These are phyloP conservation scores for Lycocorax pyrrhopterus DNA, from an alignment of 2,113 vertebrate species.

Conservation along the genomic window DNA sequence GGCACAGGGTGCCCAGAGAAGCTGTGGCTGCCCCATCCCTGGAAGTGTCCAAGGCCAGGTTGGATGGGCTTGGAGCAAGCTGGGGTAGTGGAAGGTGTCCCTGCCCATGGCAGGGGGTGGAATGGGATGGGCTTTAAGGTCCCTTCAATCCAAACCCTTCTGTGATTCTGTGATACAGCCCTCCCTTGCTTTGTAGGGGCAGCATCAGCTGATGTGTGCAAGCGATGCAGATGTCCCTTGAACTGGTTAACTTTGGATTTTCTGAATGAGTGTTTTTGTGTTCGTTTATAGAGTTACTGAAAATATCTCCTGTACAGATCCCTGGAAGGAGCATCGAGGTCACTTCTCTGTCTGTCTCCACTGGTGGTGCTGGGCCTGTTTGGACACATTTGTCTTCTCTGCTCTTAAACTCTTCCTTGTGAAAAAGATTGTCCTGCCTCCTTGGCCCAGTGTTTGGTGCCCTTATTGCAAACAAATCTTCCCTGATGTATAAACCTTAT, in stretches of 20 bases:
- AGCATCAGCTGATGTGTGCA: background rate
- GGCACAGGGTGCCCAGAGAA: background rate
- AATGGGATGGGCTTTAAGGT: background rate
- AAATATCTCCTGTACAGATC: rapidly evolving
- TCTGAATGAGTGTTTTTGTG: background rate
- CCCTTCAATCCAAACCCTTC: background rate
- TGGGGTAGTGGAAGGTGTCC: background rate
- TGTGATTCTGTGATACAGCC: background rate
- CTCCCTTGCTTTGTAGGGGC: background rate
- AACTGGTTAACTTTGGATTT: background rate
- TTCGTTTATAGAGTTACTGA: background rate
- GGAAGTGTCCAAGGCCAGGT: rapidly evolving
- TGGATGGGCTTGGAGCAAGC: rapidly evolving
- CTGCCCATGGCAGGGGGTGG: background rate
- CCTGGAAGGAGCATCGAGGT: background rate
- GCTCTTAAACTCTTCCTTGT: background rate
- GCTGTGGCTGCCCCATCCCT: background rate
- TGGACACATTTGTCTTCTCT: background rate
- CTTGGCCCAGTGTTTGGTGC: background rate
- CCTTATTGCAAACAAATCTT: background rate
- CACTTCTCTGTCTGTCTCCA: background rate
- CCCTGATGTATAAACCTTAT: background rate
- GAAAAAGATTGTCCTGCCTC: background rate
- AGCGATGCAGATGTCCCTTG: background rate
- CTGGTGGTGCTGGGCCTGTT: background rate